Evolutionary conservation across 1,140 invertebrate genomes (phyloP).

Genomic region (Agraylea sexmaculata): DNA sequence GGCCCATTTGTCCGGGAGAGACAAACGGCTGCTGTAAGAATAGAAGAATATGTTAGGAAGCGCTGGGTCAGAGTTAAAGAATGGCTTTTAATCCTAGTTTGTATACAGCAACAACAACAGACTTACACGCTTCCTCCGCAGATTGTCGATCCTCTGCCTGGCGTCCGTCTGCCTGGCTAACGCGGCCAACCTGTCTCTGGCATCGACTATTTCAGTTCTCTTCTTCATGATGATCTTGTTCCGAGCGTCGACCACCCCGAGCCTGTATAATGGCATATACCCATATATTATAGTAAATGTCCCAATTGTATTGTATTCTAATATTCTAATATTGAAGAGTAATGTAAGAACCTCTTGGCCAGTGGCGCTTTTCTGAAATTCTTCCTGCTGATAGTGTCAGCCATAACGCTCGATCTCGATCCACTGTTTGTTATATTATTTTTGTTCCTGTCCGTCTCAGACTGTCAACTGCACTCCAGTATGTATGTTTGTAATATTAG

Average conservation of each 20-base stretch:
- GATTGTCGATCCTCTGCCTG: conserved; percentile 46
- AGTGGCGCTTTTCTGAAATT: too few relatives aligned
- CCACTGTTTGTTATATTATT: too few relatives aligned
- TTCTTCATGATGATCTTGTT: conserved; percentile 58
- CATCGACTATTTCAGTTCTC: conserved; percentile 50
- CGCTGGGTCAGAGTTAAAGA: background rate
- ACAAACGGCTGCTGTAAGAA: background rate
- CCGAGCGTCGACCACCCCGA: conserved; percentile 57
- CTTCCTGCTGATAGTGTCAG: too few relatives aligned
- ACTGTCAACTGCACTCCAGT: too few relatives aligned
- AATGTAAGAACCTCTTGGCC: too few relatives aligned
- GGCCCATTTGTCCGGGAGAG: background rate
- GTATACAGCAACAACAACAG: background rate
- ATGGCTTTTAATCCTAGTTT: background rate
- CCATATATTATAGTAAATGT: too few relatives aligned
- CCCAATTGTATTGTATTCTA: too few relatives aligned
- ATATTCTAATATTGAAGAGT: too few relatives aligned
- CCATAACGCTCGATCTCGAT: too few relatives aligned
- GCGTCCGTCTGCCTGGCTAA: conserved; percentile 56
- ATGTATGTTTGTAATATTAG: too few relatives aligned
- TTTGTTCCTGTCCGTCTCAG: too few relatives aligned
- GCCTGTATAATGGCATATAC: too few relatives aligned
- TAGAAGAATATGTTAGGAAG: background rate
- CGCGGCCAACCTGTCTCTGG: conserved; percentile 52
- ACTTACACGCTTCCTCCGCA: conserved; percentile 34